Conservation (phyloP, 2,113 vertebrate genomes). For the Mystacornis crossleyi region DNA sequence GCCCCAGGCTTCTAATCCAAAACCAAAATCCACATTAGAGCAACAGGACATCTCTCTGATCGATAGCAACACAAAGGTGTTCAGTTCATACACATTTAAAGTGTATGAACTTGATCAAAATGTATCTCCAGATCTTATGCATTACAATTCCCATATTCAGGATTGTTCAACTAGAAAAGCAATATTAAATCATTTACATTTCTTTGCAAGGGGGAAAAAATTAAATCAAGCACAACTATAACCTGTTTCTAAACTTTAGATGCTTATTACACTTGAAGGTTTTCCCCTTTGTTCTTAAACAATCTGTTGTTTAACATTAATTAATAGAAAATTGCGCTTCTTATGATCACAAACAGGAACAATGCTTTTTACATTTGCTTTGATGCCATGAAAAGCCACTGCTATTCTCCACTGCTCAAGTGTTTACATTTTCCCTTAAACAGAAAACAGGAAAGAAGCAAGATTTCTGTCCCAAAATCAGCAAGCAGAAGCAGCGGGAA, state of each 20-base stretch:
- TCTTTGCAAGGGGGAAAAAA: conserved; percentile 24
- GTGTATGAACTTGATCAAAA: background rate
- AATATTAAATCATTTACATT: conserved; percentile 31
- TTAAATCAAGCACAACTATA: background rate
- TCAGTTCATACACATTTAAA: conserved; percentile 34
- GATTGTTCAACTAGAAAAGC: background rate
- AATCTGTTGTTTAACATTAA: background rate
- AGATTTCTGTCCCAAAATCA: conserved; percentile 5
- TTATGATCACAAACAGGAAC: background rate
- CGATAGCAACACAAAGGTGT: conserved; percentile 38
- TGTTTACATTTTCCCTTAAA: background rate
- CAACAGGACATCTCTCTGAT: conserved; percentile 58
- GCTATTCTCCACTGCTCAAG: background rate
- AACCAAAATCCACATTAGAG: conserved; percentile 69
- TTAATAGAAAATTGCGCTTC: conserved; percentile 9
- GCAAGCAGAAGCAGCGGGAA: background rate
- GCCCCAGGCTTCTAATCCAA: conserved; percentile 62
- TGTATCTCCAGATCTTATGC: conserved; percentile 3
- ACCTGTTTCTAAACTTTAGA: background rate
- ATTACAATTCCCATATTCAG: background rate
- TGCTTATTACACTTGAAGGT: background rate
- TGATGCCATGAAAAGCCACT: background rate
- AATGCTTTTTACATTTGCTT: background rate
- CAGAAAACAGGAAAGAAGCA: background rate
- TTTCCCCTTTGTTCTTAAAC: conserved; percentile 1